Conservation (phyloP, 1,140 invertebrate genomes). For the Drosophila asahinai region DNA sequence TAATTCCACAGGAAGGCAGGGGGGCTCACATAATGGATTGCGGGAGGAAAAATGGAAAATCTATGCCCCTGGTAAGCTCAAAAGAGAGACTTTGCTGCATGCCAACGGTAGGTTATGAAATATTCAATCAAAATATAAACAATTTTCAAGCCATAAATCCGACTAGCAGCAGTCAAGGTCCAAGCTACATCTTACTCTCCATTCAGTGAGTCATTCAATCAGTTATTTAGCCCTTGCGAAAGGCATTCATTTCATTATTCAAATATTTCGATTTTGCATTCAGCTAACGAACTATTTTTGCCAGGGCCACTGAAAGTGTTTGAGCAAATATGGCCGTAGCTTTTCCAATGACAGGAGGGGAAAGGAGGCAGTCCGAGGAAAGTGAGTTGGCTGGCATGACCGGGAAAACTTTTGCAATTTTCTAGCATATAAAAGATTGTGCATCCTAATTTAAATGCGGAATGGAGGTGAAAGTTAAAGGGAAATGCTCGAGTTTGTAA, state of each 20-base stretch:
- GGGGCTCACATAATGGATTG: constrained; percentile 43
- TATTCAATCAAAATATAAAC: constrained; percentile 69
- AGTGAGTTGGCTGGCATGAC: constrained; percentile 18
- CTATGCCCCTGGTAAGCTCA: constrained; percentile 24
- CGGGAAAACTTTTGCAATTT: constrained; percentile 41
- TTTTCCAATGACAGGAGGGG: constrained; percentile 31
- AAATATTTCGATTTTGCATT: constrained; percentile 65
- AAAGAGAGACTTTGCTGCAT: constrained; percentile 13
- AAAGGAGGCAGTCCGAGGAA: not conserved
- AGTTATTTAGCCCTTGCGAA: constrained; percentile 19
- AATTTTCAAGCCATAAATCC: constrained; percentile 63
- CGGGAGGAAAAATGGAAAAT: constrained; percentile 15
- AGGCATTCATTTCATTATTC: constrained; percentile 64
- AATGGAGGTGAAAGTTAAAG: not conserved
- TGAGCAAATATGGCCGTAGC: constrained; percentile 8
- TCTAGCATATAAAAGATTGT: constrained; percentile 28
- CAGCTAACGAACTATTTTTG: constrained; percentile 45
- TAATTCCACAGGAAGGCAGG: constrained; percentile 33
- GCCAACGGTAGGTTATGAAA: constrained; percentile 56
- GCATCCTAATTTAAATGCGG: not conserved
- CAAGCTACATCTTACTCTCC: not conserved
- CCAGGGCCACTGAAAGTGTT: constrained; percentile 16
- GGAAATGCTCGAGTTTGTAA: not conserved
- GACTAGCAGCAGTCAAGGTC: constrained; percentile 35
- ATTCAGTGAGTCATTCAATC: constrained; percentile 51